Conservation (phyloP, 2,797 vertebrate species). For the Phrynocephalus guinanensis region DNA sequence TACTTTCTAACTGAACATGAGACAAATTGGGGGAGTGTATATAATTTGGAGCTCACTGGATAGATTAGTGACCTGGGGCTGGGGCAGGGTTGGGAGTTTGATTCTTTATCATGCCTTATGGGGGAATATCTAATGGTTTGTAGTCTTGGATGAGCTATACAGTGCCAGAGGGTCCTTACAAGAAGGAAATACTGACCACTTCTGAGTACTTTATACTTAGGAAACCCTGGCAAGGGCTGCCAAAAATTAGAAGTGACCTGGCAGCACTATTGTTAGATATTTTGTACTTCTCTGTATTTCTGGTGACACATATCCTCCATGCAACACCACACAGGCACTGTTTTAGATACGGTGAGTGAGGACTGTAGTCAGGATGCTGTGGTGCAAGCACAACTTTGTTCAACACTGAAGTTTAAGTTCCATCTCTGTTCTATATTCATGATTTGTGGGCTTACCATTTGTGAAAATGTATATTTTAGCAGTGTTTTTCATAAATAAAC, state of each 20-base stretch:
- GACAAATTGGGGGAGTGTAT: background rate
- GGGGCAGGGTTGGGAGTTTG: too few relatives aligned
- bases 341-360: background rate
- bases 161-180: background rate
- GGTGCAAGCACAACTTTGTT: background rate
- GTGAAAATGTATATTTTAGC: background rate
- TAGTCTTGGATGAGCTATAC: too few relatives aligned
- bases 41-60: too few relatives aligned
- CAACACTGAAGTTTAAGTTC: conserved; percentile 10
- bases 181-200: background rate
- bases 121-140: too few relatives aligned
- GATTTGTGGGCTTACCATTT: background rate
- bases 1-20: background rate
- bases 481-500: background rate
- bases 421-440: background rate
- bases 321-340: background rate
- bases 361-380: background rate
- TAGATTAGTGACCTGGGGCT: too few relatives aligned
- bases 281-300: background rate
- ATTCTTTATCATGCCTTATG: too few relatives aligned
- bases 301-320: background rate
- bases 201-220: background rate
- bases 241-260: background rate
- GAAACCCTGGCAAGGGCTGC: background rate
- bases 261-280: background rate